phyloP scores from a whole-genome alignment of 2,888 invertebrate species.

The Hypolimnas misippus region DNA sequence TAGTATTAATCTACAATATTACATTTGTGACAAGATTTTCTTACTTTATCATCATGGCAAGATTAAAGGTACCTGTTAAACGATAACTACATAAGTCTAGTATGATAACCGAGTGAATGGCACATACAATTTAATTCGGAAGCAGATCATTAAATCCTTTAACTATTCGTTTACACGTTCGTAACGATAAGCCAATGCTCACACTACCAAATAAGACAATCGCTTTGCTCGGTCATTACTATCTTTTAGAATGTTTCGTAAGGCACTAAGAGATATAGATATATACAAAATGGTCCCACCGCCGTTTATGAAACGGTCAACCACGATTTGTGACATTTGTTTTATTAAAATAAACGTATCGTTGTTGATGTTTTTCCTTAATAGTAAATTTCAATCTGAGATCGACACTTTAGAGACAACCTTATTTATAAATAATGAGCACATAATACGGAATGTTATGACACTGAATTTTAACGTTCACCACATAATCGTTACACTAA shows the following conservation, averaged over 20 bases:
- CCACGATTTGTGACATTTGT: constrained; percentile 69
- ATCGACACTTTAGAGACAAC: constrained; percentile 81
- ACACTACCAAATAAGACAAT: constrained; percentile 52
- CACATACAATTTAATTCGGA: constrained; percentile 75
- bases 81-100: constrained; percentile 75
- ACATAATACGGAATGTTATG: constrained; percentile 66
- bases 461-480: constrained; percentile 56
- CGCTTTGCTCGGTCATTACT: constrained; percentile 65
- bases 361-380: constrained; percentile 67
- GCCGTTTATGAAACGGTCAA: constrained; percentile 58
- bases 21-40: constrained; percentile 79
- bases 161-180: constrained; percentile 53
- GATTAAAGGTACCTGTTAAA: constrained; percentile 84
- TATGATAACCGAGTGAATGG: constrained; percentile 81
- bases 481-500: constrained; percentile 43
- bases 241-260: constrained; percentile 64
- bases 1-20: constrained; percentile 61
- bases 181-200: constrained; percentile 52
- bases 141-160: constrained; percentile 50
- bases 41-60: constrained; percentile 83
- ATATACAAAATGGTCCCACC: constrained; percentile 71
- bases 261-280: constrained; percentile 65
- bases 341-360: constrained; percentile 60
- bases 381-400: constrained; percentile 83
- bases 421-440: constrained; percentile 69